Conservation (phyloP, 1,140 invertebrate species). For the Lepidotrigona ventralis region DNA sequence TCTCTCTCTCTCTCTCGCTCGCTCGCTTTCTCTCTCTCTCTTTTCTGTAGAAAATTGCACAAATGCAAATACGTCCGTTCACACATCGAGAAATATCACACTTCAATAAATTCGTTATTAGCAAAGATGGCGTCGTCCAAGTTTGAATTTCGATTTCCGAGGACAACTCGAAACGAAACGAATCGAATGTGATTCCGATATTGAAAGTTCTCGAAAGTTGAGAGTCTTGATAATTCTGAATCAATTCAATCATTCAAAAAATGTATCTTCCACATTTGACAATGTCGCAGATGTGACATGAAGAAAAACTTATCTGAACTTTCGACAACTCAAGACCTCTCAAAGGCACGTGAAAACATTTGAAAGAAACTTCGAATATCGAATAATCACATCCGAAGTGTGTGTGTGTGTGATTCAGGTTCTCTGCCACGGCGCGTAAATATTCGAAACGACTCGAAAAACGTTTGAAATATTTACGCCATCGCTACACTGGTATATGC, state of each 20-base stretch:
- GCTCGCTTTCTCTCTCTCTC: too few species aligned
- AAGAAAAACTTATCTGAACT: neutral
- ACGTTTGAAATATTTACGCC: neutral
- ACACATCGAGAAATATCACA: neutral
- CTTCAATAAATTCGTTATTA: neutral
- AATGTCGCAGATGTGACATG: neutral
- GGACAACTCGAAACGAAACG: neutral
- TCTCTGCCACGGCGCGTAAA: neutral
- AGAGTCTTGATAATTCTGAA: too few species aligned
- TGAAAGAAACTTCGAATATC: neutral
- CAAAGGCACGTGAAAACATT: neutral
- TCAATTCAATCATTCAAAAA: too few species aligned
- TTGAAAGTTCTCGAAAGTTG: neutral
- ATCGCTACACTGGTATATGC: neutral
- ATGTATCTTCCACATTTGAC: neutral
- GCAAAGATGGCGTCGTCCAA: neutral
- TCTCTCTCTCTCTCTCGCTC: neutral
- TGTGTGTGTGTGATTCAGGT: neutral
- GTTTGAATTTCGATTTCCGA: neutral
- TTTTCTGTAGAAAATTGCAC: too few species aligned
- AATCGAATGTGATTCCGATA: neutral
- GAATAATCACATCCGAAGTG: neutral
- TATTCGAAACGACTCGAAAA: neutral
- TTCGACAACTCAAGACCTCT: neutral
- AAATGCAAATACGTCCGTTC: neutral